These are phyloP conservation scores for Habrosyne pyritoides DNA, from an alignment of 2,888 invertebrate species.

Conservation along the genomic window DNA sequence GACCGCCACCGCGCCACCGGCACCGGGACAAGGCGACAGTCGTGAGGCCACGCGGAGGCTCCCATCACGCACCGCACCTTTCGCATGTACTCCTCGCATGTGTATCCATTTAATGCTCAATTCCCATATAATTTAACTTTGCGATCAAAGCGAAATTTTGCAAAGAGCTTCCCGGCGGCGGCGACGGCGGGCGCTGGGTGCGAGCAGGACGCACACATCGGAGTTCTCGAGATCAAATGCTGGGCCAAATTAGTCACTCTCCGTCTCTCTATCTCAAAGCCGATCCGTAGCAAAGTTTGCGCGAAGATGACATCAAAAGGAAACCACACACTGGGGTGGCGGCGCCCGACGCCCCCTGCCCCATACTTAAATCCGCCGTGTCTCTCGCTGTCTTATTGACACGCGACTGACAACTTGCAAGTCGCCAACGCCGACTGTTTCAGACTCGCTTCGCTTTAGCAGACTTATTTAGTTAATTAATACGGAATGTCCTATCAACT, in stretches of 20 bases:
- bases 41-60: conserved; percentile 18
- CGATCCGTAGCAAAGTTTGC: conserved; percentile 84
- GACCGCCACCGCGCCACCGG: conserved; percentile 21
- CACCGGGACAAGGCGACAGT: conserved; percentile 16
- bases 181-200: conserved; percentile 65
- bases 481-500: conserved; percentile 81
- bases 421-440: conserved; percentile 71
- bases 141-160: conserved; percentile 83
- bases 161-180: conserved; percentile 81
- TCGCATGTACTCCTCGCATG: conserved; percentile 62
- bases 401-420: conserved; percentile 80
- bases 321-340: conserved; percentile 83
- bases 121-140: conserved; percentile 84
- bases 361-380: conserved; percentile 79
- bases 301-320: conserved; percentile 84
- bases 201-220: conserved; percentile 74
- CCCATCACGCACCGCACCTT: conserved; percentile 24
- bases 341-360: conserved; percentile 54
- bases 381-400: conserved; percentile 81
- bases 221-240: conserved; percentile 82
- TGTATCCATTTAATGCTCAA: conserved; percentile 84
- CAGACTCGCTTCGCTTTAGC: conserved; percentile 70
- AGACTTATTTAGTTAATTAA: conserved; percentile 83
- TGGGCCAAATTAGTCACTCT: conserved; percentile 84
- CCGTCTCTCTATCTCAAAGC: conserved; percentile 84